Evolutionary conservation across 2,113 vertebrate genomes (phyloP), one percentile per base, ranked within the genome.

Genomic region (Sterrhoptilus dennistouni): DNA sequence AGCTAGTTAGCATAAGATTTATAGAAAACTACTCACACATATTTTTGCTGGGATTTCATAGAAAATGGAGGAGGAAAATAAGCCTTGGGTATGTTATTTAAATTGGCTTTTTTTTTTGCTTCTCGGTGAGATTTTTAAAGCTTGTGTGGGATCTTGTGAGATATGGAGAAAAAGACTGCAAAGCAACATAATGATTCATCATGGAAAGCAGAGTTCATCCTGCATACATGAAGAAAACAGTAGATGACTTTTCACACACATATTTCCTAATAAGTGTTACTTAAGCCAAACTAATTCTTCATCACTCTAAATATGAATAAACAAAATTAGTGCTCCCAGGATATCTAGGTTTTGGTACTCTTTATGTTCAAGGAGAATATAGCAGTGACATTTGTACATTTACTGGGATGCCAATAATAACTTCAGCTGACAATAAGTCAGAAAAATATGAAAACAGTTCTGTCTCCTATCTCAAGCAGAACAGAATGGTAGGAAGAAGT

Each of bases 131-230:
- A 96, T 95, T 95, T 77, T 96, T 80, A 93, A 88, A 95, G 89
- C 47, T 50, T 75, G 45, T 2, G 54, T 95, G 90, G 72, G 60
- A 87, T 91, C 64, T 92, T 89, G 49, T 35, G 68, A 93, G 71
- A 74, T 94, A 68, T 19, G 29, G 38, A 33, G 11, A 27, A 94
- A 80, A 80, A 96, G 75, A 40, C 17, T 95, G 90, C 77, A 63
- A 84, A 96, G 72, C 64, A 94, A 86, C 56, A 69, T 53, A 84
- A 93, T 95, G 93, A 96, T 93, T 97, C 96, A 95, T 93, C 60
- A 61, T 27, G 45, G 66, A 95, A 95, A 96, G 66, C 13, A 92
- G 60, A 77, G 31, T 36, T 83, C 79, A 78, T 47, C 79, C 57
- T 35, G 28, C 33, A 64, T 10, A 78, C 36, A 82, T 85, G 54